phyloP scores from a whole-genome alignment of 2,888 invertebrate species.

The Rhopalosiphum nymphaeae region DNA sequence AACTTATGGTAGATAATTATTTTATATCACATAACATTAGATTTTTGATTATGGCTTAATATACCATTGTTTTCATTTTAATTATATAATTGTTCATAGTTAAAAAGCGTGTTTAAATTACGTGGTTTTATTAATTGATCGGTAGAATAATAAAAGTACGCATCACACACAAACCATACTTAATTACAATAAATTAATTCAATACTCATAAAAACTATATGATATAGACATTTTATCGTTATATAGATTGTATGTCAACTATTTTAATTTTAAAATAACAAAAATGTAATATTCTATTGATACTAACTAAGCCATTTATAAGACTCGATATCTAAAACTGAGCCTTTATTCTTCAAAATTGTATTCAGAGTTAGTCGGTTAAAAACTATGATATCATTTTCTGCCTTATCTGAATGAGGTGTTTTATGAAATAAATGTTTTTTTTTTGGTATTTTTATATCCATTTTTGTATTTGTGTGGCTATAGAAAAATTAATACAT shows the following conservation, averaged over 20 bases:
- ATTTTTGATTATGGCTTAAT: background rate
- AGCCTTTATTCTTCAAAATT: background rate
- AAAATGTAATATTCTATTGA: background rate
- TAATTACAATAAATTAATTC: background rate
- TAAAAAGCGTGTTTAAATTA: background rate
- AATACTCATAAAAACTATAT: background rate
- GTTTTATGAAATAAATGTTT: background rate
- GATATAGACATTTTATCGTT: background rate
- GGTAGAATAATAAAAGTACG: too few relatives aligned
- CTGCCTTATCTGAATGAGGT: background rate
- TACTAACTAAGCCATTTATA: constrained; percentile 42
- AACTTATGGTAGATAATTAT: background rate
- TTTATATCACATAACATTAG: background rate
- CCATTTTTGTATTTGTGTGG: background rate
- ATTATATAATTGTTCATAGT: background rate
- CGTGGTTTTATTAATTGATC: background rate
- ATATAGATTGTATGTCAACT: background rate
- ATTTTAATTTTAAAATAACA: background rate
- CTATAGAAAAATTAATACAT: background rate
- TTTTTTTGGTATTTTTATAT: background rate
- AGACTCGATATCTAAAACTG: background rate
- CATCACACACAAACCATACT: background rate
- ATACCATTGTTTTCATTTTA: background rate
- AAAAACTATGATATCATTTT: background rate
- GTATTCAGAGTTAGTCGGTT: constrained; percentile 9